phyloP scores from a whole-genome alignment of 2,888 invertebrate genomes.

The Lottia gigantea region DNA sequence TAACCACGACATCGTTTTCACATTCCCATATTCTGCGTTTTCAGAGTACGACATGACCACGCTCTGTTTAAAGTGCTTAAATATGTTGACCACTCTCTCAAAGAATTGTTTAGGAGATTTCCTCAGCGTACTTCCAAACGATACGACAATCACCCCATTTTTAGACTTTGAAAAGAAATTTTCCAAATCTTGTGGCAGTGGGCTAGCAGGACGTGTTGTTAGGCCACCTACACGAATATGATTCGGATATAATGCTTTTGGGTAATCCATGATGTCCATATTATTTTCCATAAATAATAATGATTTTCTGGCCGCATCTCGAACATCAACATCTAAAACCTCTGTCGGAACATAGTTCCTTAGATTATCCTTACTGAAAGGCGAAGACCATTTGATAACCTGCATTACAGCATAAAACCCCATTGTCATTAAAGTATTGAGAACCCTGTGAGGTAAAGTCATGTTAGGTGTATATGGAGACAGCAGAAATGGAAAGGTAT shows the following conservation, averaged over 20 bases:
- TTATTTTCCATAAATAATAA: slow-evolving; percentile 32
- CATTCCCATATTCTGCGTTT: slow-evolving; percentile 26
- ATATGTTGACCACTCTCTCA: slow-evolving; percentile 23
- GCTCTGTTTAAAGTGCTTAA: slow-evolving; percentile 21
- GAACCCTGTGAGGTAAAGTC: slow-evolving; percentile 17
- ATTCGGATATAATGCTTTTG: slow-evolving; percentile 36
- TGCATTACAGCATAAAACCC: not conserved
- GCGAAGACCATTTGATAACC: not conserved
- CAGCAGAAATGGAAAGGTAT: slow-evolving; percentile 1
- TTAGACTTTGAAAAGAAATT: slow-evolving; percentile 31
- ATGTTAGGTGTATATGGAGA: slow-evolving; percentile 11
- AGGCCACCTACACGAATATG: slow-evolving; percentile 39
- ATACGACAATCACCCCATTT: slow-evolving; percentile 38
- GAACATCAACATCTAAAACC: slow-evolving; percentile 3
- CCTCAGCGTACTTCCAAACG: slow-evolving; percentile 37
- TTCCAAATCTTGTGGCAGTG: slow-evolving; percentile 31
- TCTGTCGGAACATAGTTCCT: not conserved
- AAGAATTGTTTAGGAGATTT: slow-evolving; percentile 21
- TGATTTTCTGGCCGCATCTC: slow-evolving; percentile 20
- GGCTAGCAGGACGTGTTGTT: slow-evolving; percentile 32
- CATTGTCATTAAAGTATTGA: not conserved
- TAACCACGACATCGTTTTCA: slow-evolving; percentile 37
- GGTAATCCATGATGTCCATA: slow-evolving; percentile 39
- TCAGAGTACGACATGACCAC: slow-evolving; percentile 27
- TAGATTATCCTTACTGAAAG: not conserved